phyloP scores from a whole-genome alignment of 23 tunicate genomes.

The Halocynthia roretzi region DNA sequence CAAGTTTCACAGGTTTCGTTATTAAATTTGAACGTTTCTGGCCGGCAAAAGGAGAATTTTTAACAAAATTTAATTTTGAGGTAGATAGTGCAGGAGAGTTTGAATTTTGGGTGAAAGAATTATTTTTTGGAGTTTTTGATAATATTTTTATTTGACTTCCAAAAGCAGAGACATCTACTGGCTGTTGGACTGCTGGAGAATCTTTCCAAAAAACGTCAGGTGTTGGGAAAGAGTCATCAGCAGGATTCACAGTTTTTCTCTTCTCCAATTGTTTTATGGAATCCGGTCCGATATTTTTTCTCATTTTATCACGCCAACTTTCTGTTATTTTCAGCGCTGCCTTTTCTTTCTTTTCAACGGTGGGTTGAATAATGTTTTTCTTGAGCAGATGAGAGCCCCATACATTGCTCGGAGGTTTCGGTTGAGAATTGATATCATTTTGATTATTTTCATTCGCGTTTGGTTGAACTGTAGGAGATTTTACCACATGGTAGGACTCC shows the following conservation, averaged over 20 bases:
- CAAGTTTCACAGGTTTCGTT: conserved; percentile 1
- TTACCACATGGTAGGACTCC: background rate
- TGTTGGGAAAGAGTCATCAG: too few species aligned
- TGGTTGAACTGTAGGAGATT: background rate
- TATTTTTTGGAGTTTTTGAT: background rate
- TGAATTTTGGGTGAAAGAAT: background rate
- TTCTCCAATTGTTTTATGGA: background rate
- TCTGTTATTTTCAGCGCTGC: background rate
- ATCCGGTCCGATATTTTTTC: conserved; percentile 20
- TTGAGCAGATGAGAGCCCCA: conserved; percentile 61
- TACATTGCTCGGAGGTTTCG: conserved; percentile 9
- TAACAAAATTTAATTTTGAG: background rate
- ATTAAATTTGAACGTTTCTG: background rate
- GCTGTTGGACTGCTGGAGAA: too few species aligned
- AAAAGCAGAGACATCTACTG: too few species aligned
- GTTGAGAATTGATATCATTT: background rate
- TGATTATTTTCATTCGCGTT: background rate
- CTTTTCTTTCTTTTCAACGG: conserved; percentile 4
- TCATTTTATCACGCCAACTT: conserved; percentile 30
- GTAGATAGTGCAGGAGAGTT: background rate
- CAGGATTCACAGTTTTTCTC: too few species aligned
- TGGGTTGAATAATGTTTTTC: conserved; percentile 9
- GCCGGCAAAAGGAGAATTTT: background rate
- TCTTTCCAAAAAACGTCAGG: too few species aligned
- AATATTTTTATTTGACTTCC: too few species aligned